Evolutionary conservation across 2,797 vertebrate species (phyloP).

Genomic region (Channa striata): DNA sequence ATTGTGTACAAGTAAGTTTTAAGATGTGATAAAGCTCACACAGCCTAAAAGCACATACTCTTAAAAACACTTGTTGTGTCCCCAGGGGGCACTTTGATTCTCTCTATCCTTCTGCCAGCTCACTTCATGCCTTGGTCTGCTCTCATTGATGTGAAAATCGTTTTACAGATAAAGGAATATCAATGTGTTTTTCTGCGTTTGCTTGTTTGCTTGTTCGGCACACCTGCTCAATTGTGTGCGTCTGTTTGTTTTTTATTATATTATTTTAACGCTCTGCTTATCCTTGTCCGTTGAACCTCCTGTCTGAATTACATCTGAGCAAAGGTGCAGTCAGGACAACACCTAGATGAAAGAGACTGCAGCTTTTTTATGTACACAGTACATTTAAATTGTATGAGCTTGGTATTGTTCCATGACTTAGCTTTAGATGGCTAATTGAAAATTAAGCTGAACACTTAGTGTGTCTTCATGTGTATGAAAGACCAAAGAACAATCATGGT

Average conservation of each 20-base stretch:
- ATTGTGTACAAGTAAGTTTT: slow-evolving; percentile 56
- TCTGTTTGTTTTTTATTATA: slow-evolving; percentile 31
- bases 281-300: slow-evolving; percentile 48
- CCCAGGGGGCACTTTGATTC: slow-evolving; percentile 74
- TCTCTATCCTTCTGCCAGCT: slow-evolving; percentile 69
- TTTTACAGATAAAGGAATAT: slow-evolving; percentile 66
- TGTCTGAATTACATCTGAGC: slow-evolving; percentile 69
- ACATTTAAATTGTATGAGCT: slow-evolving; percentile 81
- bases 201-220: slow-evolving; percentile 35
- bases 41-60: slow-evolving; percentile 63
- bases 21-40: slow-evolving; percentile 69
- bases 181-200: slow-evolving; percentile 48
- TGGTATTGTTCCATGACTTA: slow-evolving; percentile 70
- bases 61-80: slow-evolving; percentile 38
- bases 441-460: slow-evolving; percentile 53
- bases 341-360: slow-evolving; percentile 71
- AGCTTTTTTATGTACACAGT: slow-evolving; percentile 62
- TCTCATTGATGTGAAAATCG: slow-evolving; percentile 77
- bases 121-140: slow-evolving; percentile 73
- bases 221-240: slow-evolving; percentile 68
- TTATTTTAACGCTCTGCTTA: slow-evolving; percentile 61
- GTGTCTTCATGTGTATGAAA: slow-evolving; percentile 40
- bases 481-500: slow-evolving; percentile 9
- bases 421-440: slow-evolving; percentile 71
- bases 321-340: slow-evolving; percentile 55